Evolutionary conservation across 2,888 invertebrate genomes (phyloP).

Genomic region (Conops quadrifasciatus): DNA sequence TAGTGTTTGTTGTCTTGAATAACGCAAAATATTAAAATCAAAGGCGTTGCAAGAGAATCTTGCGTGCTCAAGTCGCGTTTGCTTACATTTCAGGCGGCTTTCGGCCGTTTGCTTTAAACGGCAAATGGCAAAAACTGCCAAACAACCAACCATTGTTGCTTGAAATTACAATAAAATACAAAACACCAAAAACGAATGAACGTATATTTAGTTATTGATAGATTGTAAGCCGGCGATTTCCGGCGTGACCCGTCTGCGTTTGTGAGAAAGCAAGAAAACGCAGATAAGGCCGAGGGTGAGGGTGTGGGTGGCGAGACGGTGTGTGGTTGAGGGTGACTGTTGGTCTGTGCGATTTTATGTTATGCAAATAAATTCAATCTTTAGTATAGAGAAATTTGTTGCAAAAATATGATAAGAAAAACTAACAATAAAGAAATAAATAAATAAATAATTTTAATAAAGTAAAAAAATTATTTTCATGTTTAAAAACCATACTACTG

Average conservation of each 20-base stretch:
- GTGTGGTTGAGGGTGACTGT: neutral
- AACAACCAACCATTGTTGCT: neutral
- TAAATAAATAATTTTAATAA: no score
- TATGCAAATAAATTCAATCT: conserved; percentile 16
- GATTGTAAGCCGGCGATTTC: conserved; percentile 25
- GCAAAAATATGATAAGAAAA: no score
- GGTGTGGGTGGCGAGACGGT: neutral
- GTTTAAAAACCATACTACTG: no score
- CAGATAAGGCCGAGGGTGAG: neutral
- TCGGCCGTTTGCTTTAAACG: neutral
- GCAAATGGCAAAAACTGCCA: neutral
- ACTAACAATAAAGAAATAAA: no score
- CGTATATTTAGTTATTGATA: conserved; percentile 12
- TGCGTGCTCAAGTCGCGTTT: conserved; percentile 24
- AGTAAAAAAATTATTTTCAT: no score
- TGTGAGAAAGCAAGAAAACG: conserved; percentile 8
- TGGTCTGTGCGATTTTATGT: neutral
- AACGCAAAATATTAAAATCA: conserved; percentile 1
- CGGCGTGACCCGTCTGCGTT: conserved; percentile 24
- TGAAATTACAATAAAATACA: neutral
- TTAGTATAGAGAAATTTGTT: no score
- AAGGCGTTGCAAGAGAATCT: conserved; percentile 17
- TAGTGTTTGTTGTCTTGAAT: neutral
- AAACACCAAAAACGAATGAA: neutral
- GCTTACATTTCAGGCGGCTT: conserved; percentile 15